These are phyloP conservation scores for Serranochromis macrocephalus DNA, from an alignment of 2,113 vertebrate species.

Conservation along the genomic window DNA sequence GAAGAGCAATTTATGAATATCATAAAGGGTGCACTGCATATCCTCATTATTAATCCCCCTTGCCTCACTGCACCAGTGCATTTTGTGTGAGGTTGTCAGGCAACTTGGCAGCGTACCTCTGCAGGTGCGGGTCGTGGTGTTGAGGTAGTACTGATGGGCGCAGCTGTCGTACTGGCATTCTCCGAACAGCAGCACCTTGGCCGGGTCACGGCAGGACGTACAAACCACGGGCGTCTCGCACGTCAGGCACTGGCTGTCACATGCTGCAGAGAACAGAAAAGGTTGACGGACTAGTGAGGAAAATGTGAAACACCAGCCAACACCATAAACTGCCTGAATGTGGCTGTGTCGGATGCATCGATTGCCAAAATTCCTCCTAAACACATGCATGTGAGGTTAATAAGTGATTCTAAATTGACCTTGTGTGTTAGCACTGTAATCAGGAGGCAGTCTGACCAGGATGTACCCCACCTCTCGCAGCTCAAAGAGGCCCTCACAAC, in stretches of 20 bases:
- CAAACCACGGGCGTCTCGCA: conserved; percentile 75
- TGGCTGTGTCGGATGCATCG: fast-evolving
- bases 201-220: conserved; percentile 79
- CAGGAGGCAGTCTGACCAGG: neutral
- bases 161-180: conserved; percentile 88
- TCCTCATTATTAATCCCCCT: neutral
- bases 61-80: neutral
- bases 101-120: conserved; percentile 70
- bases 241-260: conserved; percentile 75
- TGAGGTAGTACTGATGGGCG: conserved; percentile 88
- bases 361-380: neutral
- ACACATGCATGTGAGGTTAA: neutral
- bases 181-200: conserved; percentile 85
- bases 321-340: neutral
- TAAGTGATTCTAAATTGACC: neutral
- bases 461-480: neutral
- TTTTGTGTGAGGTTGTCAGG: neutral
- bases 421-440: neutral
- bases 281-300: neutral
- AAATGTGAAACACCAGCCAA: neutral
- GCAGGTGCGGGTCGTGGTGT: conserved; percentile 77
- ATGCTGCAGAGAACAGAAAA: conserved; percentile 66
- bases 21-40: neutral
- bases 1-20: conserved; percentile 27
- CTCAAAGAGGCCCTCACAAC: neutral